Evolutionary conservation across 53 echinoderm and acorn worm species (phyloP), one percentile per base, ranked within the genome.

Genomic region (Glandiceps talaboti): DNA sequence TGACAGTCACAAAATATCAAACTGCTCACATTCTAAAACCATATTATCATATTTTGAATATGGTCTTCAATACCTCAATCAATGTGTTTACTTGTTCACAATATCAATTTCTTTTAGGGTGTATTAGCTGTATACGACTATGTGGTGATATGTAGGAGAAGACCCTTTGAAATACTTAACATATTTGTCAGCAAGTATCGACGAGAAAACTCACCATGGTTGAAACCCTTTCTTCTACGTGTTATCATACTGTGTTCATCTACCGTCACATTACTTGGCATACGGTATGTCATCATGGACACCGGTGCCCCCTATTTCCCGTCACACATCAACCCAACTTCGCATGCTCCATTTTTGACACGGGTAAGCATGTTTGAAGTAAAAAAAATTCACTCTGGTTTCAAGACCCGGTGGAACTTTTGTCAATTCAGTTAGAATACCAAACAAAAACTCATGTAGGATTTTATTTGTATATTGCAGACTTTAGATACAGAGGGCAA

Each of bases 301-400:
- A 77, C 82, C 30, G 83, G 87, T 29, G 72, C 81, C 20, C 97
- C 97, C 1, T 28, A 79, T 25, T 97, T 97, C 76, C 86, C 86
- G 72, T 81, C 75, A 29, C 84, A 85, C 28, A 92, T 92, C 79
- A 97, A 97, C 80, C 97, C 97, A 0, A 87, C 97, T 27, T 90
- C 97, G 75, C 92, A 90, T 86, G 83, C 88, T 29, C 88, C 79
- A 81, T 1, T 87, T 32, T 30, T 88, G 29, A 76, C 83, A 1
- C 77, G 97, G 91, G 97, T 97, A 80, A 83, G 96, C 77, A 74
- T n/a, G n/a, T n/a, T n/a, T n/a, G n/a, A n/a, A n/a, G n/a, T n/a
- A n/a, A n/a, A n/a, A n/a, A n/a, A n/a, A n/a, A n/a, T n/a, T n/a
- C n/a, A n/a, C n/a, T n/a, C n/a, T n/a, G n/a, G n/a, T n/a, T n/a